phyloP scores from a whole-genome alignment of 2,797 vertebrate genomes.

The Lepus townsendii region DNA sequence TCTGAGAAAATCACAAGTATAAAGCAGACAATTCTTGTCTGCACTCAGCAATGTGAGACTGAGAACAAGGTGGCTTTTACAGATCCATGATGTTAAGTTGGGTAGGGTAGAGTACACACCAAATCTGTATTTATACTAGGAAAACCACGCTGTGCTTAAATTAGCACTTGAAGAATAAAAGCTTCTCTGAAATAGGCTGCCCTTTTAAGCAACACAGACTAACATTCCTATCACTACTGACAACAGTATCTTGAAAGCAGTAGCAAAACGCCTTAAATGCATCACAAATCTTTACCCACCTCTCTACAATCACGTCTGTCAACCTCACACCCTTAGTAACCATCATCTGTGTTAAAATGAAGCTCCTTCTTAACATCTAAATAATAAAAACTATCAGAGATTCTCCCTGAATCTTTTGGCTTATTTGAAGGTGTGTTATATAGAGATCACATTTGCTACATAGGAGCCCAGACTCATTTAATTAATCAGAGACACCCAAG shows the following conservation, averaged over 20 bases:
- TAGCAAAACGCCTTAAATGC: constrained; percentile 52
- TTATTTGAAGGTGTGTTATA: constrained; percentile 6
- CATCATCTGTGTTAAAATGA: constrained; percentile 49
- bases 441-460: constrained; percentile 58
- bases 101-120: constrained; percentile 77
- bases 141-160: constrained; percentile 81
- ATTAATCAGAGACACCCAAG: constrained; percentile 71
- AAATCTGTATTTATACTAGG: constrained; percentile 78
- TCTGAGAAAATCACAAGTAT: neutral
- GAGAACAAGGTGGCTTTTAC: constrained; percentile 68
- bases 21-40: neutral
- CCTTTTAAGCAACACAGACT: constrained; percentile 76
- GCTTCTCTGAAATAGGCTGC: constrained; percentile 71
- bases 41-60: neutral
- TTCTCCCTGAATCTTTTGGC: neutral
- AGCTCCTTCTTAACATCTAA: constrained; percentile 49
- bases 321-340: neutral
- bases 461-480: constrained; percentile 38
- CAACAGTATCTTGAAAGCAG: constrained; percentile 58
- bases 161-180: constrained; percentile 77
- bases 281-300: neutral
- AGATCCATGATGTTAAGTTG: constrained; percentile 44
- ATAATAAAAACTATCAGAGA: constrained; percentile 51
- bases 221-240: constrained; percentile 68
- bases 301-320: neutral